These are phyloP conservation scores for Coccyzus lansbergi DNA, from an alignment of 2,797 vertebrate genomes.

Conservation along the genomic window DNA sequence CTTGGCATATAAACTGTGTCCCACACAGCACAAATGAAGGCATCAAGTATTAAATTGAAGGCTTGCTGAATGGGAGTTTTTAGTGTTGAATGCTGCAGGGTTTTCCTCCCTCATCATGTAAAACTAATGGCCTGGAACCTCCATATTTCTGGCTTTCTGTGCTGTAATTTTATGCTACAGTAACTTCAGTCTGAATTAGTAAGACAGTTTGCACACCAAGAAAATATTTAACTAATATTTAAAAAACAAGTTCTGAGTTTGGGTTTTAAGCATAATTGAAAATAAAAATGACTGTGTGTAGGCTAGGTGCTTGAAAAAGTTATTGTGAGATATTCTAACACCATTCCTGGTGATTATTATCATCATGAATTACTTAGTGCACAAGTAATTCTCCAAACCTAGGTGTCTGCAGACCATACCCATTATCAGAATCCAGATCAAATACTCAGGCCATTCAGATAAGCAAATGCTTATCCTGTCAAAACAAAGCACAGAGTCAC, in stretches of 20 bases:
- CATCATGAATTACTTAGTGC: neutral
- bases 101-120: neutral
- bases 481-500: neutral
- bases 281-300: neutral
- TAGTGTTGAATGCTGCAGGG: neutral
- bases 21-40: neutral
- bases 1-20: neutral
- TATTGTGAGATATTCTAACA: neutral
- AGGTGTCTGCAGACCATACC: neutral
- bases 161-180: neutral
- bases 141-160: neutral
- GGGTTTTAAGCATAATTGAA: neutral
- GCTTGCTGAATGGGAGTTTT: neutral
- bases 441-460: neutral
- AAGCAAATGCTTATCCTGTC: neutral
- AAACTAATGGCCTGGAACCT: neutral
- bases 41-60: neutral
- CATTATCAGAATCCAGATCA: neutral
- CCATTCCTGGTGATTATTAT: neutral
- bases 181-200: neutral
- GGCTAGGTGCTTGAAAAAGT: neutral
- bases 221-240: constrained; percentile 7
- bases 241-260: neutral
- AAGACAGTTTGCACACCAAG: neutral
- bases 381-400: neutral